These are phyloP conservation scores for Rhabdomys pumilio DNA, from an alignment of 2,797 vertebrate genomes.

Conservation along the genomic window DNA sequence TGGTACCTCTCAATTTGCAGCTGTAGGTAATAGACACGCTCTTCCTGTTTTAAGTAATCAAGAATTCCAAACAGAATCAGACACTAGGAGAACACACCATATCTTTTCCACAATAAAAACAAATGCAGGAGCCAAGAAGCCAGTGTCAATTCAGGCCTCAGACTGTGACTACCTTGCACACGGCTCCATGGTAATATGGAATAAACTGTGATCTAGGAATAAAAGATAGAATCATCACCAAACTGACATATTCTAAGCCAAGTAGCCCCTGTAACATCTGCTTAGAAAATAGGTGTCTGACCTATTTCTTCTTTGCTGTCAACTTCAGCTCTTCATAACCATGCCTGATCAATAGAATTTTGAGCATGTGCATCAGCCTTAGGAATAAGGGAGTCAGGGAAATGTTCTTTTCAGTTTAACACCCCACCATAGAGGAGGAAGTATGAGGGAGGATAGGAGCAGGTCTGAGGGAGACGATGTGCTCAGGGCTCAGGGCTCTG, in stretches of 20 bases:
- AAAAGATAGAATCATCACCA: neutral
- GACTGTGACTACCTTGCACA: neutral
- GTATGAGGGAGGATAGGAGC: neutral
- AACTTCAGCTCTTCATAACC: neutral
- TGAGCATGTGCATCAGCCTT: neutral
- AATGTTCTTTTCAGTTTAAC: neutral
- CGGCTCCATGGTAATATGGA: neutral
- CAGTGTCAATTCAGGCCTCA: neutral
- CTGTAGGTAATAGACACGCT: neutral
- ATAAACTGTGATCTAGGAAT: neutral
- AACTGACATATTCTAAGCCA: neutral
- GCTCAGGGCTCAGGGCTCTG: neutral
- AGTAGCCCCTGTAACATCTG: too few relatives aligned
- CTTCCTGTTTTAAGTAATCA: neutral
- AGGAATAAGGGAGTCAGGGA: neutral
- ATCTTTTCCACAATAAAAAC: neutral
- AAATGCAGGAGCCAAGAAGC: neutral
- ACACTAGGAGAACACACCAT: neutral
- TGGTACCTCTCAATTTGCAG: neutral
- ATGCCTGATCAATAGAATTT: neutral
- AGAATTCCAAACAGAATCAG: neutral
- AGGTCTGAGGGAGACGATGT: neutral
- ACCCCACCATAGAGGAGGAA: neutral
- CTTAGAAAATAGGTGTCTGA: neutral
- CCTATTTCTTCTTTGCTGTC: neutral